phyloP scores from a whole-genome alignment of 2,888 invertebrate species.

The Monoplex corrugatus region DNA sequence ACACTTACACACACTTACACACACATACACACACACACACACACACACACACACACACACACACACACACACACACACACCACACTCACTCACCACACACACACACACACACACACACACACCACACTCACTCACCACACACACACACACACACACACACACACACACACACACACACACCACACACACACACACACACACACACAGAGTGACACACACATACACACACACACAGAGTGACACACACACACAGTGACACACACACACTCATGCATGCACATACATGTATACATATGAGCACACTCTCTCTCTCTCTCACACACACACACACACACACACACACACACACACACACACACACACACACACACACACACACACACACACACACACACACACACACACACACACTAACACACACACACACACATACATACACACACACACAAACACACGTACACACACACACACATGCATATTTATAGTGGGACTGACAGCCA shows the following conservation, averaged over 20 bases:
- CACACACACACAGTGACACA: not conserved
- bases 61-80: too few species aligned
- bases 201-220: not conserved
- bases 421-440: conserved; percentile 24
- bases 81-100: not conserved
- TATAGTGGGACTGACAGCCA: too few species aligned
- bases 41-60: too few species aligned
- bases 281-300: too few species aligned
- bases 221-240: not conserved
- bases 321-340: not conserved
- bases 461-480: not conserved
- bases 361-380: not conserved
- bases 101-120: conserved; percentile 17
- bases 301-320: not conserved
- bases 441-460: conserved; percentile 12
- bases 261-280: not conserved
- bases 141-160: conserved; percentile 17
- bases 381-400: not conserved
- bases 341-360: too few species aligned
- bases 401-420: conserved; percentile 12
- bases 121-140: too few species aligned
- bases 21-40: too few species aligned
- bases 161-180: not conserved
- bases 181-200: not conserved
- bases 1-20: not conserved